phyloP scores from a whole-genome alignment of 2,797 vertebrate genomes.

The Botia kubotai region DNA sequence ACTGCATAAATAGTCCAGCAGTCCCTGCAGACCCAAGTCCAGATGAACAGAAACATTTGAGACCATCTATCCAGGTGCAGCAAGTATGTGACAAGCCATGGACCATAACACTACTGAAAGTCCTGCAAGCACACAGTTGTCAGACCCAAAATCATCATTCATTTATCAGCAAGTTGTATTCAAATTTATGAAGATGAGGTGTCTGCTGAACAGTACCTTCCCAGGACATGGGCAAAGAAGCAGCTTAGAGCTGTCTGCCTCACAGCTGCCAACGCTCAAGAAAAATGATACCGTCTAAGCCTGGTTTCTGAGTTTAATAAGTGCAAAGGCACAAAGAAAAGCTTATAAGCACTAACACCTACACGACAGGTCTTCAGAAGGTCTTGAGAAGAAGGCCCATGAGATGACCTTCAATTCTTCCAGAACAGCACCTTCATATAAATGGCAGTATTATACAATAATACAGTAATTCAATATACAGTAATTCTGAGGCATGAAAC shows the following conservation, averaged over 20 bases:
- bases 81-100: neutral
- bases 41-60: no score
- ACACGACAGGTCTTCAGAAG: conserved; percentile 41
- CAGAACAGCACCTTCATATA: conserved; percentile 43
- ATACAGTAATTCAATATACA: neutral
- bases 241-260: neutral
- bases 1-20: neutral
- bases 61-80: conserved; percentile 32
- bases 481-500: neutral
- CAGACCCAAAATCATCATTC: conserved; percentile 24
- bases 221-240: neutral
- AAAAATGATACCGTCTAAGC: conserved; percentile 18
- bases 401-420: conserved; percentile 49
- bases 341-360: conserved; percentile 47
- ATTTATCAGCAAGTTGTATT: conserved; percentile 34
- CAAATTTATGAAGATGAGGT: conserved; percentile 46
- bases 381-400: conserved; percentile 45
- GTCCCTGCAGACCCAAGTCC: neutral
- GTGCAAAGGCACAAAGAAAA: conserved; percentile 53
- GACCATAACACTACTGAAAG: neutral
- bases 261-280: neutral
- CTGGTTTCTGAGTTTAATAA: conserved; percentile 54
- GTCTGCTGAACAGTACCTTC: conserved; percentile 35
- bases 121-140: neutral
- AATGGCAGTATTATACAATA: neutral